Evolutionary conservation across 2,888 invertebrate genomes (phyloP).

Genomic region (Orthosia gracilis): DNA sequence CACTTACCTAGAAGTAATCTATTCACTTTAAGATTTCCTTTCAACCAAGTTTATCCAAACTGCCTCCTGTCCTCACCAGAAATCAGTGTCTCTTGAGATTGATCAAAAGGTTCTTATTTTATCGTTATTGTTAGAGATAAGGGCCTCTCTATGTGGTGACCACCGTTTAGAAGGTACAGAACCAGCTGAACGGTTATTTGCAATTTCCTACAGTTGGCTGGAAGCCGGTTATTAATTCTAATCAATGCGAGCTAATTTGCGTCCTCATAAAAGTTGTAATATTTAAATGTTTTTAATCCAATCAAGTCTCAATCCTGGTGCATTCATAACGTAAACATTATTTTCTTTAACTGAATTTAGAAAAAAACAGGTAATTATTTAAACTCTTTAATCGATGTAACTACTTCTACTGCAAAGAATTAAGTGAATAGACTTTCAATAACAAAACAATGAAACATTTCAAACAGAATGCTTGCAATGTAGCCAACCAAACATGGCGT

Average conservation of each 20-base stretch:
- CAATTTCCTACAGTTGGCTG: constrained; percentile 43
- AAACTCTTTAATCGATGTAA: constrained; percentile 9
- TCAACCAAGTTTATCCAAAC: neutral
- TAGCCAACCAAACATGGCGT: constrained; percentile 72
- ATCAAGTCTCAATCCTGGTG: constrained; percentile 38
- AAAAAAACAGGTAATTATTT: constrained; percentile 12
- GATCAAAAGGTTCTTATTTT: neutral
- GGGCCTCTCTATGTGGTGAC: neutral
- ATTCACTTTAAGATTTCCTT: no score
- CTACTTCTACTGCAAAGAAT: constrained; percentile 7
- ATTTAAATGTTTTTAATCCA: constrained; percentile 34
- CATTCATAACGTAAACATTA: neutral
- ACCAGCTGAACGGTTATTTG: constrained; percentile 28
- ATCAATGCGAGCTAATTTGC: constrained; percentile 27
- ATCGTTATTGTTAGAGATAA: neutral
- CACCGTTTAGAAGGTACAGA: constrained; percentile 7
- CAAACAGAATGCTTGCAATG: constrained; percentile 56
- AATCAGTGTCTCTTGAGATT: neutral
- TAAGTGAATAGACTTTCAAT: constrained; percentile 47
- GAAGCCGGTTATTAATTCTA: constrained; percentile 35
- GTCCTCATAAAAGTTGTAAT: constrained; percentile 34
- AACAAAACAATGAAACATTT: constrained; percentile 59
- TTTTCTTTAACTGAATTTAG: constrained; percentile 7
- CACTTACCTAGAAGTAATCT: no score
- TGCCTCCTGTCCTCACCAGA: neutral